Evolutionary conservation across 1,140 invertebrate genomes (phyloP), one percentile per base, ranked within the genome.

Genomic region (Medauroidea extradentata): DNA sequence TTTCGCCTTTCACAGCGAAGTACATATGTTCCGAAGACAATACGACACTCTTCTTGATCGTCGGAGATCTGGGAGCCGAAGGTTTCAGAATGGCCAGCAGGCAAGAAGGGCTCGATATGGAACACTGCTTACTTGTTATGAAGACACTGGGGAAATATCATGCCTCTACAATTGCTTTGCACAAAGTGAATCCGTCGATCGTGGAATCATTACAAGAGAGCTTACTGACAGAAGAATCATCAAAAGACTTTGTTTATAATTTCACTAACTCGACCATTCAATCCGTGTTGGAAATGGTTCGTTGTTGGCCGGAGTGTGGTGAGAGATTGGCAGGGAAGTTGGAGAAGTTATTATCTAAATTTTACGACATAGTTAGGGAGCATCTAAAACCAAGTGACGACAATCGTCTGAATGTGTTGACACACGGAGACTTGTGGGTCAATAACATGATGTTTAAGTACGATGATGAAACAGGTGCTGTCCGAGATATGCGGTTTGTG

Each of bases 401-500:
- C 8, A n/a, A 18, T 21, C 18, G 16, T 44, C 23, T 49, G n/a
- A 51, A 34, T 49, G 77, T 79, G 0, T 63, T 80, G 11, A 71
- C 74, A 49, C 79, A 81, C 62, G 80, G 80, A 7, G 79, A 81
- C 64, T 77, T 78, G 19, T 81, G 79, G 79, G 74, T 75, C 11
- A 81, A 81, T 60, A 81, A 81, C 59, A 78, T 81, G 62, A 73
- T 81, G 72, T 81, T 79, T 62, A 58, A 76, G 18, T 60, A 53
- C 38, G 61, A 63, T 19, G 58, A 59, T 14, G 24, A 62, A 4
- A 48, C 61, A 14, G 65, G 55, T 0, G 34, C 61, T n/a, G 42
- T 69, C 0, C 34, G 66, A 0, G 64, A 66, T 14, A 62, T 70
- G 0, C 70, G 68, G 49, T 49, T 79, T 1, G 59, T 79, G 16